Evolutionary conservation across 2,113 vertebrate species (phyloP), one percentile per base, ranked within the genome.

Genomic region (Mola mola): DNA sequence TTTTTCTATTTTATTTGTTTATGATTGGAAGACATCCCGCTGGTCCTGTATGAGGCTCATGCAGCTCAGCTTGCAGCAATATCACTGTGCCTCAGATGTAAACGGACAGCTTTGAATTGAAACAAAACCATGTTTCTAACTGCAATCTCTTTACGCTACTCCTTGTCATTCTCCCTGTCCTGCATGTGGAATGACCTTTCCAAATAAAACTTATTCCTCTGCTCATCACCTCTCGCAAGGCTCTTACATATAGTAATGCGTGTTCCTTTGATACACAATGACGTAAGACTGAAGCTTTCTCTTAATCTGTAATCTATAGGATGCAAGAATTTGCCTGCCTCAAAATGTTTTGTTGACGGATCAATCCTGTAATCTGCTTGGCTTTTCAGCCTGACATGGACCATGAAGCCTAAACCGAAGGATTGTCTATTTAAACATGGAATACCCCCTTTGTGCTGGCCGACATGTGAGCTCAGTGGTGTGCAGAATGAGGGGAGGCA

Each of bases 111-210:
- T 22, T 50, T 66, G 49, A 61, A 68, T 46, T 57, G n/a, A 19
- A 72, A 52, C 29, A 46, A 41, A 31, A 24, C 37, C 16, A 17
- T 36, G 16, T 63, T 38, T 60, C 43, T 33, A 19, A 13, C 22
- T 33, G 17, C 24, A 33, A 15, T 36, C 34, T 49, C 22, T 3
- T 43, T 13, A 24, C 13, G 22, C 21, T 28, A 28, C 64, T 47
- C 55, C 50, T 24, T 8, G 2, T 33, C 57, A 20, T 12, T 40
- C 60, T 43, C 33, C 26, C 15, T 20, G 29, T 50, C 59, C 63
- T 62, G 58, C 58, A 66, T 16, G 24, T 66, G 48, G 44, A n/a
- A 22, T 77, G 55, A 76, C 80, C 64, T 75, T 71, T 75, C 43
- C 67, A 58, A 48, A 61, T 59, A 68, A 57, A 74, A 64, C 41